phyloP scores from a whole-genome alignment of 2,113 vertebrate species.

The Bolborhynchus lineola region DNA sequence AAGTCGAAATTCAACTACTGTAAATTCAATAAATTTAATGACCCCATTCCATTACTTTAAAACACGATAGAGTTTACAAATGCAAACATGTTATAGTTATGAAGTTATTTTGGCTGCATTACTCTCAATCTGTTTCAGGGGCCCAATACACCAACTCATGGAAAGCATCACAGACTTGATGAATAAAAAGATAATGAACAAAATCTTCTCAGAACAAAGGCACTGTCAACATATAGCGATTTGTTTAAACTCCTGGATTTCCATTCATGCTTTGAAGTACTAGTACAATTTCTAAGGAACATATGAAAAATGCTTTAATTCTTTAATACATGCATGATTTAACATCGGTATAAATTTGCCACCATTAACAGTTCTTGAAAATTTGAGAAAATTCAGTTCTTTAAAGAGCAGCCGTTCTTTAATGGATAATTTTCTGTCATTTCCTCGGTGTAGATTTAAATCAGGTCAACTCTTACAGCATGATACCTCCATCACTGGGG shows the following conservation, averaged over 20 bases:
- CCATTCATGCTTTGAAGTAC: neutral
- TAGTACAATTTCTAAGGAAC: neutral
- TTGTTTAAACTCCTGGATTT: neutral
- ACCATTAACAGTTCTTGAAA: neutral
- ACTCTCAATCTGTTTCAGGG: neutral
- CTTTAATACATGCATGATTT: neutral
- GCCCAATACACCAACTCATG: neutral
- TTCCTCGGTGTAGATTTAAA: constrained; percentile 33
- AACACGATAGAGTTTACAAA: neutral
- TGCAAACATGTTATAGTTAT: neutral
- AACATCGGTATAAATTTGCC: neutral
- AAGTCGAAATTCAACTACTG: neutral
- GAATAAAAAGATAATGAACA: neutral
- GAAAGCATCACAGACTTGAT: neutral
- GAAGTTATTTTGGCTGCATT: neutral
- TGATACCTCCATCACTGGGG: neutral
- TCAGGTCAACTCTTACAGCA: constrained; percentile 2
- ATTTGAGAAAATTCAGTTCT: neutral
- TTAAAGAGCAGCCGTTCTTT: neutral
- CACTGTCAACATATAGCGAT: neutral
- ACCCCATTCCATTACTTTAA: neutral
- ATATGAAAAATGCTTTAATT: neutral
- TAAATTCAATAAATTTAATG: neutral
- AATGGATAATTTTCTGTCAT: constrained; percentile 3
- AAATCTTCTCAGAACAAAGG: neutral